Conservation (phyloP, 2,113 vertebrate species). For the Herpailurus yagouaroundi region DNA sequence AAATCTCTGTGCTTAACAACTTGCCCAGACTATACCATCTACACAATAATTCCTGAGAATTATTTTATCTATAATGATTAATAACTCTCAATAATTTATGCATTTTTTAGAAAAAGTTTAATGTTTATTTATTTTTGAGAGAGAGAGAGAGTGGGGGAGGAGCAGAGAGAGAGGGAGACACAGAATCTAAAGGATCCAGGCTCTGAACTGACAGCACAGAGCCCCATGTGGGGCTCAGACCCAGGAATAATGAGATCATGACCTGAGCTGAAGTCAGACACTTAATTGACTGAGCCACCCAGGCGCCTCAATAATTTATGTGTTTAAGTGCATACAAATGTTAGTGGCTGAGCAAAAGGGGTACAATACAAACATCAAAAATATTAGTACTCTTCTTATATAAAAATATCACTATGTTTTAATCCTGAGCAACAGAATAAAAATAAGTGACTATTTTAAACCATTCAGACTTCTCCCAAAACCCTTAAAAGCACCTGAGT, state of each 20-base stretch:
- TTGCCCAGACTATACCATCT: not conserved
- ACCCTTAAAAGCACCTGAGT: not conserved
- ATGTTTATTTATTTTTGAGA: no score
- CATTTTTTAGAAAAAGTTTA: not conserved
- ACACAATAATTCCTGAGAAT: not conserved
- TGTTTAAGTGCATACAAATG: not conserved
- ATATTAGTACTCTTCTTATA: not conserved
- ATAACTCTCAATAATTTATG: not conserved
- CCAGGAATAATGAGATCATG: no score
- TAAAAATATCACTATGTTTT: not conserved
- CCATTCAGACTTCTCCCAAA: not conserved
- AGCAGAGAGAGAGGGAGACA: no score
- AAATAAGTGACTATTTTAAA: not conserved
- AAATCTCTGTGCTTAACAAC: not conserved
- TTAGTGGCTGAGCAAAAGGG: not conserved
- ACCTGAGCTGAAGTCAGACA: no score
- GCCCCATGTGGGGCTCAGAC: no score
- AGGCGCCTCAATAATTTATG: not conserved
- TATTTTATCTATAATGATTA: constrained; percentile 24
- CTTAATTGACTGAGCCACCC: no score
- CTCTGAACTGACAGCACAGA: no score
- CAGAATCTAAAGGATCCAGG: no score
- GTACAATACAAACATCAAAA: not conserved
- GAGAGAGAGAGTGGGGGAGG: no score
- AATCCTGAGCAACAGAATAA: not conserved